A percentile compares a stretch with the other conserved stretches of the same genome.
Conservation (phyloP, 2,888 invertebrate species). For the Dryadula phaetusa region DNA sequence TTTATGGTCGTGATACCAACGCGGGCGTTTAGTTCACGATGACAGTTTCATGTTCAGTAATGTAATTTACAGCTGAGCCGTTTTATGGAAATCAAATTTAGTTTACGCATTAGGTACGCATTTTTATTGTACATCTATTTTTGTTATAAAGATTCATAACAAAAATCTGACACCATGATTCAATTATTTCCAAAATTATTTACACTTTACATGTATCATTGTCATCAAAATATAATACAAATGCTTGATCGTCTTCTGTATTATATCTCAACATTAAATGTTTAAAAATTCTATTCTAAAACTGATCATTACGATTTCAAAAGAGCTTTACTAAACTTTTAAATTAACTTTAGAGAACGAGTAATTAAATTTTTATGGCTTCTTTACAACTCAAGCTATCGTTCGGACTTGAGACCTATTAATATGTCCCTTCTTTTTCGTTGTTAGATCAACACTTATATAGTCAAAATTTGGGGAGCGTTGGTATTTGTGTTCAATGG, state of each 20-base stretch:
- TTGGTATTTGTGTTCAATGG: not conserved
- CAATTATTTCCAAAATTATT: too few relatives aligned
- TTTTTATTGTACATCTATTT: slow-evolving; percentile 32
- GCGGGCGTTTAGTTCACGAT: slow-evolving; percentile 70
- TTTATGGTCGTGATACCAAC: slow-evolving; percentile 72
- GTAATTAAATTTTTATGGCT: slow-evolving; percentile 10
- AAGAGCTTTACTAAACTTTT: not conserved
- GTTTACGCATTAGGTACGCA: slow-evolving; percentile 19
- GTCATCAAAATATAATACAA: too few relatives aligned
- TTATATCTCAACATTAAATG: not conserved
- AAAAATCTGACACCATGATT: too few relatives aligned
- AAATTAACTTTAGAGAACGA: not conserved
- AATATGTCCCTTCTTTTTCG: not conserved
- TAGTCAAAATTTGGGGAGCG: not conserved
- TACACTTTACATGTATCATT: too few relatives aligned
- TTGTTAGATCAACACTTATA: not conserved
- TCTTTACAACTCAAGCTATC: slow-evolving; percentile 8
- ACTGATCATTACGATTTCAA: not conserved
- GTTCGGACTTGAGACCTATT: slow-evolving; percentile 4
- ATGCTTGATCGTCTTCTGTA: too few relatives aligned
- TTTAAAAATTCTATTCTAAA: not conserved
- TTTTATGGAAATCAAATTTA: slow-evolving; percentile 48
- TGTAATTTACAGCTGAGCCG: slow-evolving; percentile 51
- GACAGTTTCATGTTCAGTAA: slow-evolving; percentile 72
- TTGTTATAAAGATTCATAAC: slow-evolving; percentile 13